A percentile compares a stretch with the other conserved stretches of the same genome.
Evolutionary conservation across 2,797 vertebrate genomes (phyloP).

Genomic region (Zalophus californianus): DNA sequence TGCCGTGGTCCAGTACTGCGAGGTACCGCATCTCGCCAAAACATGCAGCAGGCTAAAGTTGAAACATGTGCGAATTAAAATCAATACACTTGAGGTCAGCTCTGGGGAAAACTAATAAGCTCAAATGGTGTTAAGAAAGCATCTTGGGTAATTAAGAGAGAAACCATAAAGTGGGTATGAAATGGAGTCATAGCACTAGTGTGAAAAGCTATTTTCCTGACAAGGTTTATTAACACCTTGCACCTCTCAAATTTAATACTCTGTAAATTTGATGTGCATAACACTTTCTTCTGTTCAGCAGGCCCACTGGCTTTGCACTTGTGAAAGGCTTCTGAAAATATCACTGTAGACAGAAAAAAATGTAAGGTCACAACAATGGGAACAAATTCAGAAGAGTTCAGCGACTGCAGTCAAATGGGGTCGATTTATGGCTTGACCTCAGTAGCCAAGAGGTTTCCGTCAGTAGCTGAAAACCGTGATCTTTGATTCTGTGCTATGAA

Average conservation of each 20-base stretch:
- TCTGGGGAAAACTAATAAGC: conserved; percentile 59
- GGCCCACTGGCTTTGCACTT: not conserved
- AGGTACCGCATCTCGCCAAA: conserved; percentile 62
- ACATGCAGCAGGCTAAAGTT: conserved; percentile 45
- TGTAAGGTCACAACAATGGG: not conserved
- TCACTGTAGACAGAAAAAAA: not conserved
- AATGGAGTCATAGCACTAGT: not conserved
- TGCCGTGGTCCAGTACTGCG: not conserved
- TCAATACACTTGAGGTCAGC: conserved; percentile 59
- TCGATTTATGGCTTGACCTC: not conserved
- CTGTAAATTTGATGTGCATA: not conserved
- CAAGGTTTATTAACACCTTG: conserved; percentile 57
- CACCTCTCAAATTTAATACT: not conserved
- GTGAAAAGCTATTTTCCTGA: conserved; percentile 56
- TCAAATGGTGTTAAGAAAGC: conserved; percentile 52
- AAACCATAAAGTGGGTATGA: conserved; percentile 48
- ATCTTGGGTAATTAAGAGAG: conserved; percentile 69
- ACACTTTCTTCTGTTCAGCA: not conserved
- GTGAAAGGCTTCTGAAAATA: conserved; percentile 3
- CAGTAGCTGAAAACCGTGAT: not conserved
- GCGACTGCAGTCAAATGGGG: not conserved
- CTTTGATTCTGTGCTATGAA: not conserved
- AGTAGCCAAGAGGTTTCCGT: not conserved
- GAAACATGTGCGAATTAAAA: conserved; percentile 75
- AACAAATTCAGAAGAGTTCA: not conserved